Evolutionary conservation across 2,113 vertebrate species (phyloP), one percentile per base, ranked within the genome.

Genomic region (Cairina moschata): DNA sequence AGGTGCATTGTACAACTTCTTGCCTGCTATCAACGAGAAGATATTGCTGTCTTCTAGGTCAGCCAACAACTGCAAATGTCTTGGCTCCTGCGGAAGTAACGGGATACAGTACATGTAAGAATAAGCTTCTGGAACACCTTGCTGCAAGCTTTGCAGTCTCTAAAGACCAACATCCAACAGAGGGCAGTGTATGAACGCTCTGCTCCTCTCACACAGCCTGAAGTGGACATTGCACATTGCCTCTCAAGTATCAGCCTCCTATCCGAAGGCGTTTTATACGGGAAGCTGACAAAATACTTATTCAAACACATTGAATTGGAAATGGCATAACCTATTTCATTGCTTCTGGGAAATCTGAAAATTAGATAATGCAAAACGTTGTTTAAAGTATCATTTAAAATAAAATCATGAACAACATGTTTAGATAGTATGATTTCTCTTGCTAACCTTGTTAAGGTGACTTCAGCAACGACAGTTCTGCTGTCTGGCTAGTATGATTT

Each of bases 11-110:
- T 99, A 98, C 96, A 99, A 97, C 97, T 99, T 99, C 96, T 98
- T 99, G 95, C 98, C 98, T 5, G 98, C 94, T 77, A 98, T 98
- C 96, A 99, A 97, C 0, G 98, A 99, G 97, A 99, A 99, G 96
- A 99, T 96, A 97, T 98, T 99, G 97, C 98, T 99, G 92, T 99
- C 99, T 91, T 99, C 99, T 79, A 99, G 94, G 97, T 99, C 99
- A 25, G 99, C 99, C 72, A 99, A 97, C 92, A 99, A 97, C 91
- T 99, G 99, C 96, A 99, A 97, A 97, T 99, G 99, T 91, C 99
- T 98, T 93, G 99, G 99, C 94, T 99, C 99, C 99, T 99, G 96
- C 22, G 86, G 75, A 97, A 93, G 96, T 7, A 68, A 50, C 0
- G 1, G 13, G 83, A 63, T 63, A 58, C 55, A 78, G 31, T 29